Percentiles rank a stretch among this genome's conserved stretches.
These are phyloP conservation scores for Euphonia xanthogaster DNA, from an alignment of 2,797 vertebrate species.

Conservation along the genomic window DNA sequence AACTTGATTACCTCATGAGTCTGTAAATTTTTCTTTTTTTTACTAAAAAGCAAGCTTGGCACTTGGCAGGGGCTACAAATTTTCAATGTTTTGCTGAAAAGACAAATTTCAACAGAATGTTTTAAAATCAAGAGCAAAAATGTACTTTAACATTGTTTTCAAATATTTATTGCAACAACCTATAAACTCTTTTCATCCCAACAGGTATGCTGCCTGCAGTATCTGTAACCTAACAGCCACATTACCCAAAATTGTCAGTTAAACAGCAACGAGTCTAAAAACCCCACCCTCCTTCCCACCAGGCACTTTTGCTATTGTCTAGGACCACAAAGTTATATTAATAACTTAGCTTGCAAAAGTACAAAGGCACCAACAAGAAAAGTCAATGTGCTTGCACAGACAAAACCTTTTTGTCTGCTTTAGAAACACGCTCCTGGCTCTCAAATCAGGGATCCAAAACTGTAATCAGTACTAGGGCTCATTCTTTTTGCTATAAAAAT, in stretches of 20 bases:
- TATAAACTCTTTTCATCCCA: background rate
- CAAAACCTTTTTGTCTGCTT: background rate
- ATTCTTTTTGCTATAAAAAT: background rate
- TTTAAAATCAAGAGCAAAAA: background rate
- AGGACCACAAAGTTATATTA: conserved; percentile 25
- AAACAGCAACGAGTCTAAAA: background rate
- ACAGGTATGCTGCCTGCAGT: background rate
- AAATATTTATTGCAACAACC: conserved; percentile 49
- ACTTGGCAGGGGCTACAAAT: background rate
- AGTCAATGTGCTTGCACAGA: background rate
- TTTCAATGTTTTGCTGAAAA: background rate
- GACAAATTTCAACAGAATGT: background rate
- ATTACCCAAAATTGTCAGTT: background rate
- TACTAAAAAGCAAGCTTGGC: background rate
- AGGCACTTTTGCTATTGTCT: conserved; percentile 61
- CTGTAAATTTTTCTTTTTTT: background rate
- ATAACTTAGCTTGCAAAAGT: conserved; percentile 61
- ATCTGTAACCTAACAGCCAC: conserved; percentile 9
- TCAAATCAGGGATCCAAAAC: background rate
- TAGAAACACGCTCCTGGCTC: background rate
- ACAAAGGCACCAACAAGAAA: background rate
- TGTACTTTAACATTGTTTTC: background rate
- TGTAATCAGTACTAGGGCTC: background rate
- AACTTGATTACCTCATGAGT: background rate
- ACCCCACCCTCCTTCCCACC: background rate